phyloP scores from a whole-genome alignment of 1,140 invertebrate genomes.

The Luehdorfia chinensis region DNA sequence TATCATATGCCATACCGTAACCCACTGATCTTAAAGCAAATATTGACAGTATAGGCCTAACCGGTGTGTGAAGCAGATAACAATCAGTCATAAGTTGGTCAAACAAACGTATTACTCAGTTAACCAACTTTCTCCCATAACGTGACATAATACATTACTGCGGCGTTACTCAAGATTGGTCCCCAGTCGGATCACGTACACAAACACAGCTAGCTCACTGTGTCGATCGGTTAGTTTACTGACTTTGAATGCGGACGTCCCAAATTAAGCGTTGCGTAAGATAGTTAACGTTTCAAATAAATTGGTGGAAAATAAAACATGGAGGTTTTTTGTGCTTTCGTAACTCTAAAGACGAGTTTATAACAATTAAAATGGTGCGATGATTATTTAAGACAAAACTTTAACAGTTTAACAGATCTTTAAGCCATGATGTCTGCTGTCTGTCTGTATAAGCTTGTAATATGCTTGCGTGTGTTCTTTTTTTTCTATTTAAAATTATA shows the following conservation, averaged over 20 bases:
- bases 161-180: constrained; percentile 23
- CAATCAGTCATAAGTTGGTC: constrained; percentile 20
- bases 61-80: constrained; percentile 4
- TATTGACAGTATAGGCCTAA: not conserved
- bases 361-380: too few relatives aligned
- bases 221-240: constrained; percentile 17
- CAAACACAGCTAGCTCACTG: constrained; percentile 22
- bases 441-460: too few relatives aligned
- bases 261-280: constrained; percentile 1
- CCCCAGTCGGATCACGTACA: constrained; percentile 22
- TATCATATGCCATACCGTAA: constrained; percentile 8
- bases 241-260: constrained; percentile 14
- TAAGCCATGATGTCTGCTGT: too few relatives aligned
- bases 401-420: too few relatives aligned
- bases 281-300: constrained; percentile 9
- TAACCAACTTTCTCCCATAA: constrained; percentile 24
- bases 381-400: too few relatives aligned
- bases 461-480: too few relatives aligned
- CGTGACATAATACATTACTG: constrained; percentile 27
- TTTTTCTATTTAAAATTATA: too few relatives aligned
- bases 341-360: too few relatives aligned
- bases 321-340: too few relatives aligned
- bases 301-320: constrained; percentile 3
- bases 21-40: constrained; percentile 8
- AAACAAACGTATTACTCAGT: constrained; percentile 14